Base-by-base conservation (phyloP, 2,888 invertebrate species). In the Caenorhabditis doughertyi region DNA sequence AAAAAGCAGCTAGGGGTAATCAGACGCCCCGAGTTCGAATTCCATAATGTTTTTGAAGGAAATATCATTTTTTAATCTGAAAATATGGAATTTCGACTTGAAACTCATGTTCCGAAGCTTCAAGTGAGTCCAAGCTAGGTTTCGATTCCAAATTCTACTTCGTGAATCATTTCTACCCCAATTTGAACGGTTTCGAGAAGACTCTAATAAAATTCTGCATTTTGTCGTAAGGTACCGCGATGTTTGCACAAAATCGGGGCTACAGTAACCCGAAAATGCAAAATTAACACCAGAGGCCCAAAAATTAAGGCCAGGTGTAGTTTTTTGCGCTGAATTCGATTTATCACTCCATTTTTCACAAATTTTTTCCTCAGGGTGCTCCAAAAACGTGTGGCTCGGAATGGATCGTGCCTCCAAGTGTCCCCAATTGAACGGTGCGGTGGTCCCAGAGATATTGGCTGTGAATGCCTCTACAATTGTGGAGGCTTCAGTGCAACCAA, bases 341-440 rank as follows among this genome's bases (percentile, higher is more conserved):
- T 5, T 18, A 32, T 7, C 8, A n/a, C n/a, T 32, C n/a, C 0
- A 16, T 32, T 21, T 25, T 18, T 9, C 29, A 2, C 9, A 29
- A 3, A 13, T 8, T 39, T 13, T 39, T 55, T 25, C 29, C 65
- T 21, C 44, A 72, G 81, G 81, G 7, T 81, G 81, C 71, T 56
- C 55, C 13, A 81, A 81, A 74, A 81, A 81, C 68, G 44, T 81
- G 18, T 76, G 81, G 76, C 23, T 81, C 0, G 42, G 71, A 1
- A 81, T 74, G 74, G 81, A 81, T 60, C 81, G 81, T 29, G 81
- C 81, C 4, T 81, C 81, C 7, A 81, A 81, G 29, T 81, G 81
- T 32, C 81, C 76, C 3, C 71, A 70, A 32, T 29, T 81, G n/a
- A 81, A 81, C 53, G 80, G 80, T 49, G 60, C 53, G 1, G 18